Evolutionary conservation across 2,888 invertebrate species (phyloP).

Genomic region (Girardia tigrina): DNA sequence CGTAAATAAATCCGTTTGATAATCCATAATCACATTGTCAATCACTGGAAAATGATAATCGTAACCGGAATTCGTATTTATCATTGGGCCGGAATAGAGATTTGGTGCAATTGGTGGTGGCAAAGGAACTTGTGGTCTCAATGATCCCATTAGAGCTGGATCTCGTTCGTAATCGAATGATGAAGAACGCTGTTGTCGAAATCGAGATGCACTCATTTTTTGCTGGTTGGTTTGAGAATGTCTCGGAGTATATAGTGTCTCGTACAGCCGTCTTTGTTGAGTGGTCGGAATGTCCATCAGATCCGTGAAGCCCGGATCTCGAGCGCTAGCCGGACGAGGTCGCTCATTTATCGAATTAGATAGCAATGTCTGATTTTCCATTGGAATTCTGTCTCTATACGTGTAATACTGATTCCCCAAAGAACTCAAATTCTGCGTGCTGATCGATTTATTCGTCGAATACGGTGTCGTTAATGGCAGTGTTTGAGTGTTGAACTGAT

Average conservation of each 20-base stretch:
- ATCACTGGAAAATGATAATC: not conserved
- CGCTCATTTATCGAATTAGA: not conserved
- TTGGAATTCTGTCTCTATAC: not conserved
- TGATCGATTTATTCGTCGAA: conserved; percentile 29
- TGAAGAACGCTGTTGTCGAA: not conserved
- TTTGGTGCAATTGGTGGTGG: conserved; percentile 30
- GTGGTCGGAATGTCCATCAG: not conserved
- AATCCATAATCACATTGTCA: conserved; percentile 28
- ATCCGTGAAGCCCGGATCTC: conserved; percentile 50
- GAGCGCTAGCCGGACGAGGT: conserved; percentile 34
- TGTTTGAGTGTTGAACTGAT: conserved; percentile 26
- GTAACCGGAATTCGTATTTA: not conserved
- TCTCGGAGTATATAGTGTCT: not conserved
- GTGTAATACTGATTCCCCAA: not conserved
- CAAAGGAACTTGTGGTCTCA: conserved; percentile 21
- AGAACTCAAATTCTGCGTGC: conserved; percentile 25
- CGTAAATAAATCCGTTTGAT: conserved; percentile 70
- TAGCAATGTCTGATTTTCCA: conserved; percentile 2
- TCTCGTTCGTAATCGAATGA: conserved; percentile 10
- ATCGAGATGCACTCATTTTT: conserved; percentile 1
- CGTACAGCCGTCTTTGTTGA: conserved; percentile 21
- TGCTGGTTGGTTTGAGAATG: conserved; percentile 6
- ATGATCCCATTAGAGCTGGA: conserved; percentile 1
- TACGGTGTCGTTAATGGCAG: conserved; percentile 25
- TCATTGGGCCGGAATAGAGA: conserved; percentile 26